A percentile compares a stretch with the other conserved stretches of the same genome.
phyloP scores from a whole-genome alignment of 2,888 invertebrate genomes.

The Neoaliturus tenellus region DNA sequence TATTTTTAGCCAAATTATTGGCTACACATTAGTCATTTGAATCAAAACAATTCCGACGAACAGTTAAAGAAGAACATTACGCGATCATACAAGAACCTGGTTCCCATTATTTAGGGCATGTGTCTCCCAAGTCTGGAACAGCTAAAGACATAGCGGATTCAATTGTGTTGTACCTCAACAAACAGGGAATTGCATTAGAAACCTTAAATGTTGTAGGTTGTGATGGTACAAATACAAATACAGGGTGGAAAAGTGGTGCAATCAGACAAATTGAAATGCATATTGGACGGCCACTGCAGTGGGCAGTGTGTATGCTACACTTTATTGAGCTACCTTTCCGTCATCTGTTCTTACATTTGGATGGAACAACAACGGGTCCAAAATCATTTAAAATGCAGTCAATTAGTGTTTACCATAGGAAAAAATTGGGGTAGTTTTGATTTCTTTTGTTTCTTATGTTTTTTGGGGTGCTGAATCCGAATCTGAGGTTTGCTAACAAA shows the following conservation, averaged over 20 bases:
- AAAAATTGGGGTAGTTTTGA: no score
- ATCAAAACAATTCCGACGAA: slow-evolving; percentile 36
- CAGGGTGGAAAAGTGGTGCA: slow-evolving; percentile 46
- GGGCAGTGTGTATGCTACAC: slow-evolving; percentile 42
- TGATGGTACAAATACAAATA: slow-evolving; percentile 44
- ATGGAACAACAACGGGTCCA: slow-evolving; percentile 59
- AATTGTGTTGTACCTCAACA: slow-evolving; percentile 25
- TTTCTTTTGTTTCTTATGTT: no score
- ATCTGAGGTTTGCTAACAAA: no score
- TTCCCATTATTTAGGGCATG: slow-evolving; percentile 46
- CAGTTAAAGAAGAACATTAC: slow-evolving; percentile 44
- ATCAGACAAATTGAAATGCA: slow-evolving; percentile 48
- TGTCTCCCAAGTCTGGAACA: slow-evolving; percentile 38
- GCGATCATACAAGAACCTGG: slow-evolving; percentile 37
- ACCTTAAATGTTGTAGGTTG: slow-evolving; percentile 35
- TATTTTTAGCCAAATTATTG: no score
- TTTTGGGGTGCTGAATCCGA: no score
- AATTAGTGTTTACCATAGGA: no score
- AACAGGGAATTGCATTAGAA: slow-evolving; percentile 46
- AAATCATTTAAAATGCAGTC: no score
- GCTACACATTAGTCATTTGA: background rate
- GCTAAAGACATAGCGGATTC: slow-evolving; percentile 6
- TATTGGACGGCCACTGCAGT: slow-evolving; percentile 40
- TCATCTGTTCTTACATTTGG: slow-evolving; percentile 57
- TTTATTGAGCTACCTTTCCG: slow-evolving; percentile 50